Conservation (phyloP, 2,113 vertebrate genomes). For the Grammomys surdaster region DNA sequence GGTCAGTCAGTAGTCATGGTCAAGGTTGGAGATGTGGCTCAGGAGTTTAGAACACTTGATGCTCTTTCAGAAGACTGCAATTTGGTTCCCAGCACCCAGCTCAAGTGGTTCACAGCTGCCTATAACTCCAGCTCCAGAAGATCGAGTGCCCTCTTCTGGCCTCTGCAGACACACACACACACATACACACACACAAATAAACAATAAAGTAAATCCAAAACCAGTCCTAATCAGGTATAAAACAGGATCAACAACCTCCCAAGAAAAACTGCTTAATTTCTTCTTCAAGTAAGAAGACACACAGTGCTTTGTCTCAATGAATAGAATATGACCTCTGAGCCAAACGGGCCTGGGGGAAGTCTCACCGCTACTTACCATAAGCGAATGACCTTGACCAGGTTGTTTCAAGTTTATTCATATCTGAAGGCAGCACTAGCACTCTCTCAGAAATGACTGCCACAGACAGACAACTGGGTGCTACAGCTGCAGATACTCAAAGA, state of each 20-base stretch:
- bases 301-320: background rate
- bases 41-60: too few relatives aligned
- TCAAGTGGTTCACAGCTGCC: background rate
- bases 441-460: background rate
- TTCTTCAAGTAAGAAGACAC: background rate
- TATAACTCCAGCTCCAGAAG: background rate
- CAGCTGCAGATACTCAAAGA: background rate
- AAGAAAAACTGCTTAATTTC: background rate
- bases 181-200: background rate
- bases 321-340: background rate
- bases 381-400: background rate
- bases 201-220: background rate
- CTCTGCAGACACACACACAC: background rate
- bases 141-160: background rate
- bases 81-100: background rate
- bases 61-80: background rate
- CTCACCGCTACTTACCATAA: background rate
- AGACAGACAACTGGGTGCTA: constrained; percentile 1
- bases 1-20: background rate
- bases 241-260: background rate
- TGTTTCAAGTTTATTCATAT: background rate
- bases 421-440: background rate
- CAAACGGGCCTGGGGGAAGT: background rate
- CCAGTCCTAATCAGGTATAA: too few relatives aligned
- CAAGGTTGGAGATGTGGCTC: too few relatives aligned